Base-by-base conservation (phyloP, 2,113 vertebrate species). In the Cranoglanis bouderius region DNA sequence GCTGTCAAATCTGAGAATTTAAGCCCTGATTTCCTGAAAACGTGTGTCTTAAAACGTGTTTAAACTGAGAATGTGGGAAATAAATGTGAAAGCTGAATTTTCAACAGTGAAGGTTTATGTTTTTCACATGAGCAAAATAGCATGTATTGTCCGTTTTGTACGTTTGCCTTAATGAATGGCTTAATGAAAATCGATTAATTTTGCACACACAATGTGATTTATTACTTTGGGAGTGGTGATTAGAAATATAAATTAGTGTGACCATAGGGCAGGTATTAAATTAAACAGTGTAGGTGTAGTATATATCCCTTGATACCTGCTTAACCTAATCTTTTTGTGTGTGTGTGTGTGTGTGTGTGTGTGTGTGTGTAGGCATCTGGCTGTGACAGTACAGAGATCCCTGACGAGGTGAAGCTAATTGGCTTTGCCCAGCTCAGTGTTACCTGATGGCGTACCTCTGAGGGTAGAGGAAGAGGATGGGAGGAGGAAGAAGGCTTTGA, bases 341-440 rank as follows among this genome's bases (percentile, higher is more conserved):
- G 74, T 77, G 40, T 77, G 21, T 78, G 40, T 78, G 38, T 88
- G 55, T 90, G 29, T 86, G 46, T 90, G 81, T 78, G 70, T 85
- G 85, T 84, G 51, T 75, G 51, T 88, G 16, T 49, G 49, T 85
- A 99, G 98, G 97, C 94, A 70, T 99, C 98, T 70, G 95, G 97
- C 94, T 99, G 97, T 24, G 98, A 99, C 84, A 97, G 97, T 90
- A 94, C 96, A 0, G 98, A 99, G 95, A 98, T 97, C 92, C 98
- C 97, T 0, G 98, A 99, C 61, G 98, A 99, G 95, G 97, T 99
- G 95, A 99, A 99, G 96, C 94, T 99, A 96, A 99, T 99, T 85
- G 98, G 98, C 93, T 99, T 99, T 94, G 98, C 98, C 84, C 98
- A 99, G 95, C 93, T 99, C 91, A 99, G 98, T 91, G 95, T 99